phyloP scores from a whole-genome alignment of 2,113 vertebrate species.

The Poecilia latipinna region DNA sequence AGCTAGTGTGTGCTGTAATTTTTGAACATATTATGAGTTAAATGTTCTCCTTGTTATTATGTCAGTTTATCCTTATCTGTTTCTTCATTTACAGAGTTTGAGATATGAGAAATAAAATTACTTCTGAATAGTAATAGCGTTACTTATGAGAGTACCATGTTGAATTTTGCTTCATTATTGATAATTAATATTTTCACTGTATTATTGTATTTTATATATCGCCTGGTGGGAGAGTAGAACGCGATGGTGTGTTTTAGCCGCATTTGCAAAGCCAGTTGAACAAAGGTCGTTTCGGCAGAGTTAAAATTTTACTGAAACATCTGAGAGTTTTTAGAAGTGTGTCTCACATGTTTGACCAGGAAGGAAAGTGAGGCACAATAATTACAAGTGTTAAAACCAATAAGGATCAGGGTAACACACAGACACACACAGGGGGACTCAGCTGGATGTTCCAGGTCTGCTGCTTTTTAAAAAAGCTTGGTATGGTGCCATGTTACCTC shows the following conservation, averaged over 20 bases:
- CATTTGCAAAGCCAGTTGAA: neutral
- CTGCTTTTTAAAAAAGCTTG: neutral
- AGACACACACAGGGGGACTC: neutral
- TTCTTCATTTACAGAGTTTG: too few relatives aligned
- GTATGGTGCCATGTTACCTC: conserved; percentile 29
- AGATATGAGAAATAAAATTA: too few relatives aligned
- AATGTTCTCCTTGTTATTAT: neutral
- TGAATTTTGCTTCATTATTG: neutral
- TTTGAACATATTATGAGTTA: too few relatives aligned
- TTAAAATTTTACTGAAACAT: neutral
- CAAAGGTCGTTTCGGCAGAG: neutral
- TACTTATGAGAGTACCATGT: neutral
- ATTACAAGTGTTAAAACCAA: neutral
- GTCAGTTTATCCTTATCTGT: neutral
- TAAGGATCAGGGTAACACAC: too few relatives aligned
- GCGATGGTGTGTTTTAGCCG: neutral
- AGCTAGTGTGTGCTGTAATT: too few relatives aligned
- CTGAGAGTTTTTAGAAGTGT: neutral
- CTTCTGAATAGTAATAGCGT: too few relatives aligned
- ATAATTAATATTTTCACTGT: neutral
- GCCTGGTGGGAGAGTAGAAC: neutral
- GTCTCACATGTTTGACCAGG: neutral
- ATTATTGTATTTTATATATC: neutral
- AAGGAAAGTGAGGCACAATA: neutral
- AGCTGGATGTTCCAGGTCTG: conserved; percentile 17